These are phyloP conservation scores for Emmelina monodactyla DNA, from an alignment of 2,888 invertebrate genomes.

Conservation along the genomic window DNA sequence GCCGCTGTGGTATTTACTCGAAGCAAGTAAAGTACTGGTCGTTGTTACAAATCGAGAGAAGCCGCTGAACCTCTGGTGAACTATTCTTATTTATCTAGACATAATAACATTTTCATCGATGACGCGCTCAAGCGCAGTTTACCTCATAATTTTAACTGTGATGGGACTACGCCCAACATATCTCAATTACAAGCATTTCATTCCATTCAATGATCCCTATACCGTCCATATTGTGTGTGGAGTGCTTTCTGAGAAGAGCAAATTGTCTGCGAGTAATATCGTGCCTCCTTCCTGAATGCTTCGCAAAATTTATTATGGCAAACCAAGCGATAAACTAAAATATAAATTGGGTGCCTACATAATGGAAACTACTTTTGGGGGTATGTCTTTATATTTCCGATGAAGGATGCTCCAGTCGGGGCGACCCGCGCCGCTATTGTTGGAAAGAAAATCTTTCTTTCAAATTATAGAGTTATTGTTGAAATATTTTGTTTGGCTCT, in stretches of 20 bases:
- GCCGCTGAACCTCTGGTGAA: no score
- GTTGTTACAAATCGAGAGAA: no score
- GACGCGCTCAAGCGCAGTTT: no score
- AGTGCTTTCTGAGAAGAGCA: slow-evolving; percentile 4
- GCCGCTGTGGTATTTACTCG: no score
- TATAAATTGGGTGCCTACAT: slow-evolving; percentile 35
- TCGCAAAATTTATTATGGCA: slow-evolving; percentile 29
- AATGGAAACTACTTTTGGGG: slow-evolving; percentile 15
- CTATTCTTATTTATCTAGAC: no score
- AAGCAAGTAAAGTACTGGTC: no score
- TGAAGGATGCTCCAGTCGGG: neutral
- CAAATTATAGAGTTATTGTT: neutral
- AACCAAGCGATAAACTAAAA: slow-evolving; percentile 34
- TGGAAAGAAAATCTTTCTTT: neutral
- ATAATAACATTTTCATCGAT: no score
- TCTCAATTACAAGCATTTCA: no score
- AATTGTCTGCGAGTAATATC: slow-evolving; percentile 22
- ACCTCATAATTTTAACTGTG: no score
- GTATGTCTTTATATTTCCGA: neutral
- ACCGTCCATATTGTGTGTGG: neutral
- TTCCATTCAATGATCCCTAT: no score
- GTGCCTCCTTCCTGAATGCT: slow-evolving; percentile 27
- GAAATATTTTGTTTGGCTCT: neutral
- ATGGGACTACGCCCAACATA: no score
- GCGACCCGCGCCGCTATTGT: no score